Conservation (phyloP, 2,797 vertebrate genomes). For the Sternotherus odoratus region DNA sequence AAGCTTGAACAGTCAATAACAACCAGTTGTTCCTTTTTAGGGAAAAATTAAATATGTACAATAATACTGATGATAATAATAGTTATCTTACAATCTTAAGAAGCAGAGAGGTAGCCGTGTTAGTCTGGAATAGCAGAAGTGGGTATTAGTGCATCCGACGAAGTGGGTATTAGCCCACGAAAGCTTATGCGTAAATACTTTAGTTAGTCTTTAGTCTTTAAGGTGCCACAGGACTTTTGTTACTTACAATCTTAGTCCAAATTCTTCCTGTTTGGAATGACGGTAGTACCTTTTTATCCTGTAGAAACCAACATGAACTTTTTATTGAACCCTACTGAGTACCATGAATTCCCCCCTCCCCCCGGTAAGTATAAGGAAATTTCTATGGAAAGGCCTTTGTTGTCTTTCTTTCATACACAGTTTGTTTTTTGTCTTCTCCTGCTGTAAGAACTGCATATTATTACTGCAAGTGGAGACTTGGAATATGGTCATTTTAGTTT, state of each 20-base stretch:
- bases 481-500: neutral
- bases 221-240: too few species aligned
- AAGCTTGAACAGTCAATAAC: accelerated
- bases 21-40: accelerated
- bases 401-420: neutral
- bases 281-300: neutral
- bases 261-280: neutral
- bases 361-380: neutral
- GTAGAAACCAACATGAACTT: neutral
- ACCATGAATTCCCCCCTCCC: neutral
- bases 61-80: neutral
- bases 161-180: too few species aligned
- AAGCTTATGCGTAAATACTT: too few species aligned
- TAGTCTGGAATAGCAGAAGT: too few species aligned
- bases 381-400: neutral
- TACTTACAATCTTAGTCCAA: neutral
- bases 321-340: neutral
- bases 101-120: too few species aligned
- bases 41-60: neutral
- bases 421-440: neutral
- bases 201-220: too few species aligned
- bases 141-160: too few species aligned
- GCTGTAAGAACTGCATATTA: neutral
- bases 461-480: neutral
- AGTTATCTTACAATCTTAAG: neutral